Evolutionary conservation across 2,797 vertebrate genomes (phyloP).

Genomic region (Mormyrops boulengeri): DNA sequence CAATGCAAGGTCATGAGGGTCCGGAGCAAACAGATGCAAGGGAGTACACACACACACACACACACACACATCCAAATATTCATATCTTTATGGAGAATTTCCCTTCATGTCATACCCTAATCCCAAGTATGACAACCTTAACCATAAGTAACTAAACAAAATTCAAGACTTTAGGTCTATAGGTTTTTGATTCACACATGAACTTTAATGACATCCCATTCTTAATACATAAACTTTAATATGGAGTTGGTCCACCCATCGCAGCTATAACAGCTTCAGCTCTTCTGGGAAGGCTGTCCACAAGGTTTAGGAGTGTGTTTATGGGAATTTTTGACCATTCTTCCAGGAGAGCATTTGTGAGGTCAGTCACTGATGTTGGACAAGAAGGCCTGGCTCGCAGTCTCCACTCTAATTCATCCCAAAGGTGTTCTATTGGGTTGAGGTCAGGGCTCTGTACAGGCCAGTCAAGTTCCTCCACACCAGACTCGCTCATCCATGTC

Average conservation of each 20-base stretch:
- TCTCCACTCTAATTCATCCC: background rate
- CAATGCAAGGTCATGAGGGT: background rate
- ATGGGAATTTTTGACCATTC: too few species aligned
- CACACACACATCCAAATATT: background rate
- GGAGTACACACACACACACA: background rate
- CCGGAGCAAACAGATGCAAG: background rate
- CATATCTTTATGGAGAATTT: too few species aligned
- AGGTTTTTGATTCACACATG: background rate
- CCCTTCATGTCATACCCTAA: too few species aligned
- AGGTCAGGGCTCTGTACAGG: background rate
- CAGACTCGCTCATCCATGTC: background rate
- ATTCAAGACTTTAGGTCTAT: background rate
- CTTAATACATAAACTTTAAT: background rate
- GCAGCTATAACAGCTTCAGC: too few species aligned
- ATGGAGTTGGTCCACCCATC: too few species aligned
- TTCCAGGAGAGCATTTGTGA: too few species aligned
- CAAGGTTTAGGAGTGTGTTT: too few species aligned
- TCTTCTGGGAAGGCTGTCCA: too few species aligned
- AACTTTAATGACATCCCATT: background rate
- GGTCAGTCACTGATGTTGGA: too few species aligned
- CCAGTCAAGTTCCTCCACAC: background rate
- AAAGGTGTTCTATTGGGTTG: background rate
- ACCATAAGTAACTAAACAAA: background rate
- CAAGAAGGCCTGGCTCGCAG: too few species aligned
- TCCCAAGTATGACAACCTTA: background rate